Conservation (phyloP, 2,888 invertebrate species). For the Alsophila aescularia region DNA sequence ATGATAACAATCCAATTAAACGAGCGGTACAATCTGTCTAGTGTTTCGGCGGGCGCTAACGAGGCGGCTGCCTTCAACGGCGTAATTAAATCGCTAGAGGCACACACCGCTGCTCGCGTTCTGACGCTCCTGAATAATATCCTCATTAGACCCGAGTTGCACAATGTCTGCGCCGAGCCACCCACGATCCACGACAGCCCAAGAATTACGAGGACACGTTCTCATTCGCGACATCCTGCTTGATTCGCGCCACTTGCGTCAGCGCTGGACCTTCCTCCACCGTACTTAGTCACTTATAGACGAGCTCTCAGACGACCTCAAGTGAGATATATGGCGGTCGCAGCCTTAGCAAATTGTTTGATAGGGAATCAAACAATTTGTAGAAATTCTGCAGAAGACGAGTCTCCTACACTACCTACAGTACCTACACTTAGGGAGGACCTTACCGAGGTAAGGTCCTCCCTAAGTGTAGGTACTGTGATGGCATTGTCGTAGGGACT, state of each 20-base stretch:
- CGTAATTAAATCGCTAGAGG: constrained; percentile 66
- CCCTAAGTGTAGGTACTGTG: no score
- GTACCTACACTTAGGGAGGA: no score
- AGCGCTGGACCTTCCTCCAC: constrained; percentile 69
- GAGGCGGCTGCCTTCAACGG: constrained; percentile 56
- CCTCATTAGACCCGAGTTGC: constrained; percentile 73
- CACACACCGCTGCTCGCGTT: constrained; percentile 52
- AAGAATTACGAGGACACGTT: constrained; percentile 81
- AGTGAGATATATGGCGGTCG: constrained; percentile 60
- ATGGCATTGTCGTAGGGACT: no score
- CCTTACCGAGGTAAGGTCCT: no score
- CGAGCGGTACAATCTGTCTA: constrained; percentile 58
- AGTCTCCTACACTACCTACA: neutral
- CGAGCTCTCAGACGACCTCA: constrained; percentile 70
- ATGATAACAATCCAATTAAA: constrained; percentile 46
- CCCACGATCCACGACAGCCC: constrained; percentile 74
- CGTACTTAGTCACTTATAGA: constrained; percentile 61
- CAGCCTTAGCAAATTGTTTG: constrained; percentile 45
- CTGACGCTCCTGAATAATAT: constrained; percentile 73
- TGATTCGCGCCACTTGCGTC: constrained; percentile 78
- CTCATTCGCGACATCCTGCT: constrained; percentile 83
- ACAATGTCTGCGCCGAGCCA: constrained; percentile 66
- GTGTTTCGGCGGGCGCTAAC: constrained; percentile 58
- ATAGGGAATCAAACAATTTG: constrained; percentile 51
- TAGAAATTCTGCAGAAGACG: constrained; percentile 29